phyloP scores from a whole-genome alignment of 2,113 vertebrate species.

The Ranitomeya imitator region DNA sequence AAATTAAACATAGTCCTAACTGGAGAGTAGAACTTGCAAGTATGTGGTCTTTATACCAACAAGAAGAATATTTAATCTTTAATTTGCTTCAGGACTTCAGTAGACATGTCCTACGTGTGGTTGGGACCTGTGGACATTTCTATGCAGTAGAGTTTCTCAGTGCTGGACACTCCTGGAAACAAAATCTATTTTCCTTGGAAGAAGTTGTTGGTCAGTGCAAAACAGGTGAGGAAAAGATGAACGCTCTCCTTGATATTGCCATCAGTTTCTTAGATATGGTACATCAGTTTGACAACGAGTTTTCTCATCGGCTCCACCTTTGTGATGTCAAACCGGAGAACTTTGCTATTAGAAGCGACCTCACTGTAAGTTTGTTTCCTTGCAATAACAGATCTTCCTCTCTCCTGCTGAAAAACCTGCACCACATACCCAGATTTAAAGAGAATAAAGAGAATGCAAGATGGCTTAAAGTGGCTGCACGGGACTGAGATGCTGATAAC shows the following conservation, averaged over 20 bases:
- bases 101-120: constrained; percentile 82
- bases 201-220: constrained; percentile 58
- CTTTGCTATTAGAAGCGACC: constrained; percentile 91
- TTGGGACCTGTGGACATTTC: constrained; percentile 96
- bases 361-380: constrained; percentile 81
- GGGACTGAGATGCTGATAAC: too few species aligned
- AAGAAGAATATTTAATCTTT: constrained; percentile 93
- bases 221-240: constrained; percentile 61
- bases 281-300: constrained; percentile 89
- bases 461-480: neutral
- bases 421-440: neutral
- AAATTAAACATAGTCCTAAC: constrained; percentile 63
- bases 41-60: constrained; percentile 91
- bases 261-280: constrained; percentile 96
- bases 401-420: neutral
- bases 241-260: constrained; percentile 79
- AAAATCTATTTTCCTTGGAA: constrained; percentile 87
- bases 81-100: constrained; percentile 88
- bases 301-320: constrained; percentile 90
- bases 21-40: constrained; percentile 87
- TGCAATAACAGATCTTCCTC: neutral
- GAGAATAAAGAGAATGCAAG: neutral
- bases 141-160: constrained; percentile 93
- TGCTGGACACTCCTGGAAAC: constrained; percentile 86
- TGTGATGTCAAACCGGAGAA: constrained; percentile 97